Evolutionary conservation across 1,140 invertebrate genomes (phyloP).

Genomic region (Drosophila saltans): DNA sequence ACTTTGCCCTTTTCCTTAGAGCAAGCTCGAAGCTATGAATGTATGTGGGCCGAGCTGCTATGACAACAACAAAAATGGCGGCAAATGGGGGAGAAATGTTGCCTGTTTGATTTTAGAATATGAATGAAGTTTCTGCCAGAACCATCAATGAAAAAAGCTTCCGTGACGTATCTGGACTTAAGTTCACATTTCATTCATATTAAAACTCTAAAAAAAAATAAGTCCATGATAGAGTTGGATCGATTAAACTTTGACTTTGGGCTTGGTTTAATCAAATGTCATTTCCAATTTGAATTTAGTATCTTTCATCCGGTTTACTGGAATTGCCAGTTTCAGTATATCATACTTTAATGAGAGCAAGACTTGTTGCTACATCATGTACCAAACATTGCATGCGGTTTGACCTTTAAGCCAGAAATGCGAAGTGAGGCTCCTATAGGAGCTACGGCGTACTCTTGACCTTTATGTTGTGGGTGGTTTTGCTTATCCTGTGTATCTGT

Average conservation of each 20-base stretch:
- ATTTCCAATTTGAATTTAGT: conserved; percentile 26
- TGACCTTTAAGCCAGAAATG: conserved; percentile 27
- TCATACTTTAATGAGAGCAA: background rate
- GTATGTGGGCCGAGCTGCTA: conserved; percentile 52
- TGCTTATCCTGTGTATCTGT: background rate
- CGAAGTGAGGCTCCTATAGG: no score
- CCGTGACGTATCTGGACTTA: conserved; percentile 34
- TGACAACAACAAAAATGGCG: conserved; percentile 44
- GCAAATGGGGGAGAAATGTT: conserved; percentile 34
- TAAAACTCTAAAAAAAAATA: background rate
- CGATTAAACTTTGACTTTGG: conserved; percentile 62
- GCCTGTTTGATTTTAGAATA: conserved; percentile 1
- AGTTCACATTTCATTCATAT: conserved; percentile 45
- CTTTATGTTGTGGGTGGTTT: background rate
- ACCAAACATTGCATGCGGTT: conserved; percentile 3
- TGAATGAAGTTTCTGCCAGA: conserved; percentile 48
- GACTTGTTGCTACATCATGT: conserved; percentile 1
- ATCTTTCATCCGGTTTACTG: conserved; percentile 5
- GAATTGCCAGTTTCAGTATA: background rate
- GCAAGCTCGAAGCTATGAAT: conserved; percentile 32
- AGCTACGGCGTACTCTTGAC: background rate
- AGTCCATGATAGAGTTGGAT: background rate
- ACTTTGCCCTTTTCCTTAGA: conserved; percentile 68
- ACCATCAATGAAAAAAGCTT: conserved; percentile 72
- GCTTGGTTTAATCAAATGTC: conserved; percentile 40